These are phyloP conservation scores for Trachymyrmex cornetzi DNA, from an alignment of 1,140 invertebrate genomes.

Conservation along the genomic window DNA sequence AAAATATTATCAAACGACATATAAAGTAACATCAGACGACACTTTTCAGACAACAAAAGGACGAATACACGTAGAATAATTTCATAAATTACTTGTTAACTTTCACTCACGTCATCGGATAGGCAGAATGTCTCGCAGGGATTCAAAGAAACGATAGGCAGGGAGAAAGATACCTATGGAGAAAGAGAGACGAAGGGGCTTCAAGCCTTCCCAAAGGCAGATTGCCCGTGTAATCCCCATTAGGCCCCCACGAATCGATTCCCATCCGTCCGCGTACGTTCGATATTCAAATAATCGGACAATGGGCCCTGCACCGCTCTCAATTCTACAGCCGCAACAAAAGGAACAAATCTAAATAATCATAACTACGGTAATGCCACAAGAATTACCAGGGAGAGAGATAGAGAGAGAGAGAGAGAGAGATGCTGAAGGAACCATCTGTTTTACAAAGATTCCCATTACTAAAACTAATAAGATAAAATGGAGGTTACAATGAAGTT, in stretches of 20 bases:
- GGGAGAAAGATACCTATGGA: conserved; percentile 35
- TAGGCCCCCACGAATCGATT: conserved; percentile 86
- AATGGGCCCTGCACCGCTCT: conserved; percentile 80
- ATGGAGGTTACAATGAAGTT: background rate
- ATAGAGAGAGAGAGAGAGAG: background rate
- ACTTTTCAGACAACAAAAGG: background rate
- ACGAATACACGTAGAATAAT: conserved; percentile 15
- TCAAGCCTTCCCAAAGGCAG: conserved; percentile 80
- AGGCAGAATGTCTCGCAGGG: conserved; percentile 37
- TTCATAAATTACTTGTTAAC: conserved; percentile 11
- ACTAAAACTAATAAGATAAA: conserved; percentile 8
- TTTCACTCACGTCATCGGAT: conserved; percentile 21
- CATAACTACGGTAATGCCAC: conserved; percentile 83
- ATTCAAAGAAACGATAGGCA: conserved; percentile 50
- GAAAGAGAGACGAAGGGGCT: conserved; percentile 69
- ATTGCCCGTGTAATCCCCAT: conserved; percentile 86
- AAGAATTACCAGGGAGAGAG: conserved; percentile 41
- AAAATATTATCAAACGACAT: background rate
- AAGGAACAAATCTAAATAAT: conserved; percentile 84
- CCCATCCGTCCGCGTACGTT: conserved; percentile 79
- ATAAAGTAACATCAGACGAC: background rate
- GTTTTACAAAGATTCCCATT: conserved; percentile 42
- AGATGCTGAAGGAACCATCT: conserved; percentile 36
- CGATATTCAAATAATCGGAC: conserved; percentile 86
- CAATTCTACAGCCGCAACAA: conserved; percentile 68